These are phyloP conservation scores for Leptobrachium ailaonicum DNA, from an alignment of 2,113 vertebrate species.

Conservation along the genomic window DNA sequence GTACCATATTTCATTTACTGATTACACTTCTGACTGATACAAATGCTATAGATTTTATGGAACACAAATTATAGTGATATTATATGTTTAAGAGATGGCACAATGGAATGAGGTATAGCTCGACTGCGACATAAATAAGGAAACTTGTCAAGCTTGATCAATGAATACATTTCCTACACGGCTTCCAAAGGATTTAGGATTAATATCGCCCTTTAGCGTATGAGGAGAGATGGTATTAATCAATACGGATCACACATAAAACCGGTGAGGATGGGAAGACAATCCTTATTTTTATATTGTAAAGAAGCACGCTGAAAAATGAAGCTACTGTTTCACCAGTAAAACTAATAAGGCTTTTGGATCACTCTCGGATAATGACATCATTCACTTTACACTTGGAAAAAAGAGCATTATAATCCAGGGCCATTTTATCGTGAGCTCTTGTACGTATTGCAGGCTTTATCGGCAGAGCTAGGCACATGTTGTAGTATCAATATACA, in stretches of 20 bases:
- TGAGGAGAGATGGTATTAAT: conserved; percentile 20
- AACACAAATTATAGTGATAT: background rate
- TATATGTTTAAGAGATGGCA: conserved; percentile 2
- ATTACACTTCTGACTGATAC: background rate
- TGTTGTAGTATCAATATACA: no score
- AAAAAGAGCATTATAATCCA: background rate
- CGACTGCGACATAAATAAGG: conserved; percentile 7
- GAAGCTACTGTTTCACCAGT: background rate
- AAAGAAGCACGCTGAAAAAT: conserved; percentile 10
- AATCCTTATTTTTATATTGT: conserved; percentile 21
- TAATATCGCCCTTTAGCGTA: conserved; percentile 21
- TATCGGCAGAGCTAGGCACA: no score
- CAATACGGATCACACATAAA: background rate
- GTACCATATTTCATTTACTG: background rate
- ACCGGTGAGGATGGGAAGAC: background rate
- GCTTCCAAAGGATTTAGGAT: conserved; percentile 11
- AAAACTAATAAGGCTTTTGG: background rate
- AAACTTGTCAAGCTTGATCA: conserved; percentile 22
- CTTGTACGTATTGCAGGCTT: no score
- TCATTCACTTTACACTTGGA: background rate
- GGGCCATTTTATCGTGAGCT: no score
- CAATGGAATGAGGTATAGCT: background rate
- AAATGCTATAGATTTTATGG: conserved; percentile 2
- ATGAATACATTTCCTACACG: conserved; percentile 18
- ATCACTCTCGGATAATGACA: background rate